A percentile compares a stretch with the other conserved stretches of the same genome.
Evolutionary conservation across 1,140 invertebrate genomes (phyloP).

Genomic region (Eriosoma lanigerum): DNA sequence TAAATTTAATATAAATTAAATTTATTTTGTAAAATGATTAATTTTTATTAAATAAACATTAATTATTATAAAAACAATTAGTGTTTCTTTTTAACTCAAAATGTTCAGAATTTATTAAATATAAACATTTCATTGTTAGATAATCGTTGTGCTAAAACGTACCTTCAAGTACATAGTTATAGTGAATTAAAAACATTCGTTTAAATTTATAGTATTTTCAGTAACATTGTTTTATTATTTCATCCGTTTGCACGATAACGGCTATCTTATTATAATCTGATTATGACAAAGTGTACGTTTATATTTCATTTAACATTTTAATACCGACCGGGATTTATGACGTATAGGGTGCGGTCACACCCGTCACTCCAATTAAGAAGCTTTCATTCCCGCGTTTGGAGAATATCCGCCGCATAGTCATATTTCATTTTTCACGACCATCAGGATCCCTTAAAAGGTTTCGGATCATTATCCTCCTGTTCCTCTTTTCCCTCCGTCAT

Average conservation of each 20-base stretch:
- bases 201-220: too few relatives aligned
- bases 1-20: too few relatives aligned
- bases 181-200: too few relatives aligned
- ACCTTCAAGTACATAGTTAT: too few relatives aligned
- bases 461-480: neutral
- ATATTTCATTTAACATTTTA: constrained; percentile 17
- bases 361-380: constrained; percentile 23
- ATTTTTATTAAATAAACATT: too few relatives aligned
- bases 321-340: neutral
- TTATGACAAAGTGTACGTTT: neutral
- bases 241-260: neutral
- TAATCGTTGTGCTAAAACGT: too few relatives aligned
- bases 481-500: too few relatives aligned
- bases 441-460: neutral
- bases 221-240: neutral
- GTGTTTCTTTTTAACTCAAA: too few relatives aligned
- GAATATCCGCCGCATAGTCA: neutral
- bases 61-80: too few relatives aligned
- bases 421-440: neutral
- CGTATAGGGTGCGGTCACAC: neutral
- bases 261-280: neutral
- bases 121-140: too few relatives aligned
- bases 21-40: too few relatives aligned
- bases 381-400: neutral
- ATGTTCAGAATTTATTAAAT: too few relatives aligned